Conservation (phyloP, 2,113 vertebrate genomes). For the Pelecanus crispus region DNA sequence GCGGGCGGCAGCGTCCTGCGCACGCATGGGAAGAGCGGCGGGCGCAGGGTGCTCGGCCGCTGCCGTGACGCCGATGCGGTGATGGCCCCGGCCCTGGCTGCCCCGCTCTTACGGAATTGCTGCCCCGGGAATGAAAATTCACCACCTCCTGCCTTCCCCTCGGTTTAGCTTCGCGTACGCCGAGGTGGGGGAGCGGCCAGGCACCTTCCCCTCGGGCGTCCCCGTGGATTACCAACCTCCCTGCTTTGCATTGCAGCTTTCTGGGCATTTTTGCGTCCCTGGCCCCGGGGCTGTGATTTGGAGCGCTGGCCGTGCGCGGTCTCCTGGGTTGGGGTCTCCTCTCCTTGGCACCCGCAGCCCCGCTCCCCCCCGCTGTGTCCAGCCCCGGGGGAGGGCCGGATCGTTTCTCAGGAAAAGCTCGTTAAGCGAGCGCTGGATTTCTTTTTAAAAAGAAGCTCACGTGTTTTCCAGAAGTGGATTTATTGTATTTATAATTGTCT, state of each 20-base stretch:
- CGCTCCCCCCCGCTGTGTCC: not conserved
- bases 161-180: not conserved
- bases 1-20: not conserved
- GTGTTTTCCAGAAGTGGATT: not conserved
- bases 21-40: not conserved
- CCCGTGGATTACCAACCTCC: not conserved
- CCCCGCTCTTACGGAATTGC: not conserved
- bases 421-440: not conserved
- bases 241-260: not conserved
- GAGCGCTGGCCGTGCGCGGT: accelerated
- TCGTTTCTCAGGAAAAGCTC: not conserved
- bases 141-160: not conserved
- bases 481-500: not conserved
- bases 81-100: not conserved
- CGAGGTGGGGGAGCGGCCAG: accelerated
- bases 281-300: not conserved
- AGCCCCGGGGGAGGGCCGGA: not conserved
- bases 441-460: not conserved
- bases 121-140: not conserved
- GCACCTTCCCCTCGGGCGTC: not conserved
- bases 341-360: not conserved
- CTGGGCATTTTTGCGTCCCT: not conserved
- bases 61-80: not conserved
- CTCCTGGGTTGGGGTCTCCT: not conserved
- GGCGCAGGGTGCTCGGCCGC: not conserved